phyloP scores from a whole-genome alignment of 35 echinoderm and acorn worm species.

The Heliocidaris tuberculata region DNA sequence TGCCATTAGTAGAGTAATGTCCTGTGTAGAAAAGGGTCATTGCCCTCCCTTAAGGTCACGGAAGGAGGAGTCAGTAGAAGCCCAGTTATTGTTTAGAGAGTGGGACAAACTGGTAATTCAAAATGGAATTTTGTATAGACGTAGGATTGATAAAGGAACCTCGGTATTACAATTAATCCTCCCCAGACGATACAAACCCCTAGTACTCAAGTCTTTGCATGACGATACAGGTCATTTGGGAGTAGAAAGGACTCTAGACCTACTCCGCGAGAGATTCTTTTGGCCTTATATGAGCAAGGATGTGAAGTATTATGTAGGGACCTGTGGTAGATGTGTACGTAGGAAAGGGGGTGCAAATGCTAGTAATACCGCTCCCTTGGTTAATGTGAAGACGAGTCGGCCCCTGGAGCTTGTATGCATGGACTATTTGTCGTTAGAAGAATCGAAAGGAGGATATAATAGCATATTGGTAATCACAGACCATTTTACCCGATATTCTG shows the following conservation, averaged over 20 bases:
- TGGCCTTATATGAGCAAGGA: constrained; percentile 62
- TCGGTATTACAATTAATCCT: constrained; percentile 44
- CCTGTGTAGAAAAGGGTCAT: too few species aligned
- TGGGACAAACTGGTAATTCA: neutral
- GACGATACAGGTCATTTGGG: constrained; percentile 64
- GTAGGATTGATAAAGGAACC: neutral
- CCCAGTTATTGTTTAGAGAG: neutral
- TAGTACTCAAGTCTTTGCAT: constrained; percentile 12
- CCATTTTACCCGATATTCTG: constrained; percentile 62
- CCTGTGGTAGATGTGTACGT: constrained; percentile 54
- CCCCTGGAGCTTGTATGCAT: constrained; percentile 68
- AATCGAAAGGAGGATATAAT: constrained; percentile 30
- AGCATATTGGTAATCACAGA: constrained; percentile 62
- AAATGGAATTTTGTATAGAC: too few species aligned
- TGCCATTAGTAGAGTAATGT: too few species aligned
- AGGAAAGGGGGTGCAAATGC: too few species aligned
- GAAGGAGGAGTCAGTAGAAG: neutral
- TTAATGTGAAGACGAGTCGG: constrained; percentile 45
- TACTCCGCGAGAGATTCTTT: constrained; percentile 57
- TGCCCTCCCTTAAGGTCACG: too few species aligned
- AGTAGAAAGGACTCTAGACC: constrained; percentile 47
- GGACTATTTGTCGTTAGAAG: constrained; percentile 58
- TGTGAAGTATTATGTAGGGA: constrained; percentile 33
- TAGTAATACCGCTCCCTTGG: constrained; percentile 40
- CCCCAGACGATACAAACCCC: constrained; percentile 17